Evolutionary conservation across 2,797 vertebrate genomes (phyloP), one percentile per base, ranked within the genome.

Genomic region (Notolepis coatsorum): DNA sequence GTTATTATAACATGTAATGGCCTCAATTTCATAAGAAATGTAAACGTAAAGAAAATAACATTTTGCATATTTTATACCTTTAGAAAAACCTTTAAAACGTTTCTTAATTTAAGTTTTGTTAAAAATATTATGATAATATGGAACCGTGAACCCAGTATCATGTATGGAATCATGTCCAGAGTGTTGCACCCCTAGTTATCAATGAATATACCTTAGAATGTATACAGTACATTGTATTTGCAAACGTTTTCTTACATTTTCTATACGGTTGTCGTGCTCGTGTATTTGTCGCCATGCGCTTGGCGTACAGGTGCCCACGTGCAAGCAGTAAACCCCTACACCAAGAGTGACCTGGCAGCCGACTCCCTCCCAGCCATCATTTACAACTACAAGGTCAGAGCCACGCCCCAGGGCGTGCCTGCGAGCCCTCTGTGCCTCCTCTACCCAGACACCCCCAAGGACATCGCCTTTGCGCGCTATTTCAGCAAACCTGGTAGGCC

Each of bases 271-370:
- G 46, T 15, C 17, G 21, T 46, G 30, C 1, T 51, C 52, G 4
- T 12, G 8, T 38, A 15, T 57, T 42, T 46, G 21, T 48, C n/a
- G n/a, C n/a, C n/a, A 2, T 41, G 8, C 30, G 23, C 24, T 30
- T 5, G 23, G 7, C 0, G 0, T 23, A 27, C 69, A 93, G 85
- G 77, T 86, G 73, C 72, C 0, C 64, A 82, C 12, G 93, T 96
- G 60, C 93, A 95, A 20, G 91, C 94, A 0, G 93, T 98, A 0
- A 89, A 94, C 2, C 97, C 97, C 0, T 97, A 95, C 88, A 96
- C 90, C 5, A 97, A 92, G 84, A 88, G 83, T 31, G 95, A 99
- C 43, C 93, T 99, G 28, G 69, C 53, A 0, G 77, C 65, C 0
- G 86, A 90, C 5, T 87, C 92, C 1, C 92, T 99, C 70, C 90